Base-by-base conservation (phyloP, 2,888 invertebrate species). In the Entomobrya multifasciata region DNA sequence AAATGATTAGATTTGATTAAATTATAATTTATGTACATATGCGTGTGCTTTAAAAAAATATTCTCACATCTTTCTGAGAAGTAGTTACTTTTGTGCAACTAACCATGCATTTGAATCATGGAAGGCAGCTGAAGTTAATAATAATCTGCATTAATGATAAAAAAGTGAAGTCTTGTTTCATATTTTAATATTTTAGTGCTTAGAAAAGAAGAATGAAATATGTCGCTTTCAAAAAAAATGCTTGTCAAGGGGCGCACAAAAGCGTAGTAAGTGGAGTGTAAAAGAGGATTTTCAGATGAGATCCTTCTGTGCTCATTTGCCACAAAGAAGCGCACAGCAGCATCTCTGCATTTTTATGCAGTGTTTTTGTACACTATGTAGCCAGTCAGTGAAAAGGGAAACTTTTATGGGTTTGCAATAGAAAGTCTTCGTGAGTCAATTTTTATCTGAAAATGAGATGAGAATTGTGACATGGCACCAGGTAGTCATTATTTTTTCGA, bases 241-340 rank as follows among this genome's bases (percentile, higher is more conserved):
- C 81, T 41, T 81, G 82, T 62, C 74, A 74, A 62, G 72, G 36
- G 25, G 82, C 22, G 22, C 70, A 70, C 22, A 44, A 27, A 22
- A 44, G 70, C 70, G 70, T 44, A 22, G 74, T 82, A 82, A 82
- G 82, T 82, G 82, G 82, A 82, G 82, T 82, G 82, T 57, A 62
- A 81, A 70, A 41, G 72, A 81, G 49, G 79, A 65, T 60, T 25
- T 70, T 22, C 47, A 74, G 72, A 82, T 81, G 81, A 62, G 74
- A 74, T 60, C 25, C 60, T 81, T 72, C 30, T 57, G n/a, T 47
- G 44, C 22, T 47, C 47, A 15, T 25, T 25, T 65, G 62, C 62
- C n/a, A 36, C 62, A 17, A 17, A n/a, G n/a, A n/a, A 65, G 62
- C 17, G 36, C 62, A 36, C 47, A 70, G 70, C 22, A 47, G n/a